Evolutionary conservation across 2,888 invertebrate species (phyloP).

Genomic region (Nebria salina): DNA sequence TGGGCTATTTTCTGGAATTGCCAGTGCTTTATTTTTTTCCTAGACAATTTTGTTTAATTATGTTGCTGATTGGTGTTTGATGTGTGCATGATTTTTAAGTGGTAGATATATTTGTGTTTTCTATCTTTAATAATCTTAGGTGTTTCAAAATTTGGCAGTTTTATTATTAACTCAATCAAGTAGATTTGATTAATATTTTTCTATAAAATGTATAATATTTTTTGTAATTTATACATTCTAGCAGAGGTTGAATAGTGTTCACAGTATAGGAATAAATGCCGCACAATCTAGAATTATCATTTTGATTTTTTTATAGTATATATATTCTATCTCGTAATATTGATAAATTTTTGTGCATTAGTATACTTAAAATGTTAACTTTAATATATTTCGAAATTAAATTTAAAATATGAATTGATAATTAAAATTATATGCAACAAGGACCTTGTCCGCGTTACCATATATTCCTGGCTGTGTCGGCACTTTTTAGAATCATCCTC

Average conservation of each 20-base stretch:
- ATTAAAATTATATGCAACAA: neutral
- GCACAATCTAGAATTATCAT: too few species aligned
- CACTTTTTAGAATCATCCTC: neutral
- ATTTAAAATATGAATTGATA: too few species aligned
- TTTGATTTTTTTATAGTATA: too few species aligned
- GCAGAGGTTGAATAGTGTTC: neutral
- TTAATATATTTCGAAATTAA: too few species aligned
- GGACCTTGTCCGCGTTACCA: neutral
- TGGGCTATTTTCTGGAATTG: neutral
- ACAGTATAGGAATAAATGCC: neutral
- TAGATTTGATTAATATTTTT: neutral
- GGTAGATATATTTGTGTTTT: neutral
- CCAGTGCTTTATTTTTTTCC: conserved; percentile 12
- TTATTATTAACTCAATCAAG: conserved; percentile 14
- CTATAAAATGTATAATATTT: neutral
- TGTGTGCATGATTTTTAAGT: conserved; percentile 30
- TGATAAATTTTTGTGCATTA: too few species aligned
- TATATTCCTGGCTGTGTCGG: neutral
- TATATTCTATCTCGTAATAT: too few species aligned
- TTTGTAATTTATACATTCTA: neutral
- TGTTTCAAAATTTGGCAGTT: conserved; percentile 23
- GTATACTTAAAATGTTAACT: too few species aligned
- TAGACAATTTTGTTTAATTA: conserved; percentile 14
- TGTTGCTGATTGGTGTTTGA: conserved; percentile 29
- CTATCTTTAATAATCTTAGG: conserved; percentile 13